Evolutionary conservation across 2,888 invertebrate species (phyloP), one percentile per base, ranked within the genome.

Genomic region (Catocala fraxini): DNA sequence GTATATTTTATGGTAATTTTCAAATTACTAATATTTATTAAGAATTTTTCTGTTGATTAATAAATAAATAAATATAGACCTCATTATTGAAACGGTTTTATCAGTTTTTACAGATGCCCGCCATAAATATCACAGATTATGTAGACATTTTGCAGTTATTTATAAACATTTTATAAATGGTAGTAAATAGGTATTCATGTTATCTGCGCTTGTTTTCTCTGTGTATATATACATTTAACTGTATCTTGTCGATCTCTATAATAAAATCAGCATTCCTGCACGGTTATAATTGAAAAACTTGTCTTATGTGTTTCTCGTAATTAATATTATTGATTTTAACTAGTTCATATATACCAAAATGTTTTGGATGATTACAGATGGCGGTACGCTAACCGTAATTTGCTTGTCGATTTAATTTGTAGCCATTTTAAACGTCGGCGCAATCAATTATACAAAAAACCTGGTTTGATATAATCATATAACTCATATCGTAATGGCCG

Each of bases 281-380:
- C 34, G 15, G 15, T 9, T 13, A 46, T 46, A 15, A 46, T 25
- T 46, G 15, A n/a, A 48, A n/a, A 33, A 10, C 10, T 12, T 9
- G 11, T 10, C 48, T 48, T 33, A 33, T 34, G 9, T 9, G 46
- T 48, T 51, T 34, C 35, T 35, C 4, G 13, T 53, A 53, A 45
- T 53, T 53, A 53, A 33, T 34, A 9, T 42, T 2, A 43, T 34
- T 53, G 6, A 45, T 35, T 43, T 25, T 34, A 12, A 45, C 7
- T 15, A 42, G 33, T 11, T 45, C 25, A 35, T 25, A 41, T 6
- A n/a, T 9, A 15, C 11, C 13, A 33, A 43, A 10, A 33, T 53
- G 53, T 53, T 43, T 15, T 12, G 7, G 13, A 53, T 53, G 33
- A 25, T 53, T 53, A 43, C 11, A 13, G 13, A 48, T 48, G 11